Evolutionary conservation across 2,888 invertebrate genomes (phyloP).

Genomic region (Cataglyphis livida): DNA sequence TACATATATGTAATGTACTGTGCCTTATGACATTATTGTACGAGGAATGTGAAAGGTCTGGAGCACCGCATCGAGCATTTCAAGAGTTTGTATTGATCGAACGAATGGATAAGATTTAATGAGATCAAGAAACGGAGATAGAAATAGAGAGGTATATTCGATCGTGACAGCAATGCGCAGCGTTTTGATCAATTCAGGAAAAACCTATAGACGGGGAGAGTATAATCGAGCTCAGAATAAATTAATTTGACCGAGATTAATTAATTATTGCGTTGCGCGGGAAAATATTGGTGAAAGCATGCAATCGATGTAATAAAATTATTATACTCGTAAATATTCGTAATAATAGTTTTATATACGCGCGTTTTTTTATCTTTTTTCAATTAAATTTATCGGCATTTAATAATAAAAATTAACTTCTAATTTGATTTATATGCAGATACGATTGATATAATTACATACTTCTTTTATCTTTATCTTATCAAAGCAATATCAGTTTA

Average conservation of each 20-base stretch:
- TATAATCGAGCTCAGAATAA: constrained; percentile 11
- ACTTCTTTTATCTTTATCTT: background rate
- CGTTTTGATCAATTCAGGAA: constrained; percentile 19
- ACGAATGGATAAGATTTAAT: constrained; percentile 57
- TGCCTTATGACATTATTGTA: constrained; percentile 65
- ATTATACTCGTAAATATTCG: background rate
- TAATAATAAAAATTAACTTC: background rate
- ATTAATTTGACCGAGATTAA: constrained; percentile 9
- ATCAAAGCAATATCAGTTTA: background rate
- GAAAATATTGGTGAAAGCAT: background rate
- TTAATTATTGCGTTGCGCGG: constrained; percentile 15
- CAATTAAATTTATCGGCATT: background rate
- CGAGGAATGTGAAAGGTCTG: constrained; percentile 75
- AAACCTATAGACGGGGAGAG: background rate
- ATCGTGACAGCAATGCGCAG: background rate
- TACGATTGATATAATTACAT: background rate
- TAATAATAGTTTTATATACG: background rate
- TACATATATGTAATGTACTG: constrained; percentile 28
- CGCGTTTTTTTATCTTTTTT: background rate
- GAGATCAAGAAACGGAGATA: constrained; percentile 27
- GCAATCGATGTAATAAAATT: background rate
- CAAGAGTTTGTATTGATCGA: constrained; percentile 42
- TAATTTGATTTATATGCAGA: background rate
- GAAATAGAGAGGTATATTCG: constrained; percentile 8
- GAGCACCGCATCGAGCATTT: constrained; percentile 58